Conservation (phyloP, 2,797 vertebrate genomes). For the Cyprinodon diabolis region DNA sequence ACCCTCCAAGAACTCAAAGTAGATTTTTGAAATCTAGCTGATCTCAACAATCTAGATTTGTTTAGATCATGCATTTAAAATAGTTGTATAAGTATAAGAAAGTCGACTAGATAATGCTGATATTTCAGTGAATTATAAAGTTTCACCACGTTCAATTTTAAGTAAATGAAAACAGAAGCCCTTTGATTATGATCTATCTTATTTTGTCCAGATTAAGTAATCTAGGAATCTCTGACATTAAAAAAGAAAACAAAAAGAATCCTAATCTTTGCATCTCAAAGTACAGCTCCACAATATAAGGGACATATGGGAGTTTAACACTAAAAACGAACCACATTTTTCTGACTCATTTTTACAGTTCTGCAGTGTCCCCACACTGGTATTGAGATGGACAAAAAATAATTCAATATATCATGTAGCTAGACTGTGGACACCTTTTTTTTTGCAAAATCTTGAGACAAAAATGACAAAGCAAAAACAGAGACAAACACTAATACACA, state of each 20-base stretch:
- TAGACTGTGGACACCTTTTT: not conserved
- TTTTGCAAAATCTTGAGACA: not conserved
- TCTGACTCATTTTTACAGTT: not conserved
- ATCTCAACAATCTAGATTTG: no score
- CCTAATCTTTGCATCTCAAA: not conserved
- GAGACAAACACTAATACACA: not conserved
- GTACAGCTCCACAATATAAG: not conserved
- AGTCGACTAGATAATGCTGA: not conserved
- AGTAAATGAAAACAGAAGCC: not conserved
- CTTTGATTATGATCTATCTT: not conserved
- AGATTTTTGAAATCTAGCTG: slow-evolving; percentile 15
- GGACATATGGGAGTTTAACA: no score
- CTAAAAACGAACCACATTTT: not conserved
- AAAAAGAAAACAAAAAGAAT: not conserved
- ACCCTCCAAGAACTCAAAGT: slow-evolving; percentile 37
- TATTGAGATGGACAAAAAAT: not conserved
- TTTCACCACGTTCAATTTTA: not conserved
- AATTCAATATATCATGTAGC: not conserved
- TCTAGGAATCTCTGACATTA: not conserved
- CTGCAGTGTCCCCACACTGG: not conserved
- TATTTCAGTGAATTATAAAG: not conserved
- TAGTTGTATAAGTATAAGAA: not conserved
- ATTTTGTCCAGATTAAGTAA: not conserved
- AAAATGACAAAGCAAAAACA: not conserved
- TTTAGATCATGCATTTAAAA: no score